Evolutionary conservation across 2,888 invertebrate species (phyloP).

Genomic region (Carabus problematicus): DNA sequence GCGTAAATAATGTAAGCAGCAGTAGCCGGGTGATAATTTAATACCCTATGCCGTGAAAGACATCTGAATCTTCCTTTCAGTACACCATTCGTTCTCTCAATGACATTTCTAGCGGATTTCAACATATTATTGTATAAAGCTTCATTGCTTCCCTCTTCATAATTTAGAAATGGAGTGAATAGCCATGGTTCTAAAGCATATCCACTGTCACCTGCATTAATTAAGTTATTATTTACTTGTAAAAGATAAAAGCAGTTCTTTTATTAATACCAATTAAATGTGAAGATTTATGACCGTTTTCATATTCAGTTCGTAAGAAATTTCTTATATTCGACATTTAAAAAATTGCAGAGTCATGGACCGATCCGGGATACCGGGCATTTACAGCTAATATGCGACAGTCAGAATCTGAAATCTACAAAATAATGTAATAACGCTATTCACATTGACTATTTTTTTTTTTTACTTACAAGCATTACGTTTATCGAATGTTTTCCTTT

Average conservation of each 20-base stretch:
- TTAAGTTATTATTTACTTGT: no score
- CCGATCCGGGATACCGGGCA: background rate
- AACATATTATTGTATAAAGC: slow-evolving; percentile 16
- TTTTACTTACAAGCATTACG: slow-evolving; percentile 12
- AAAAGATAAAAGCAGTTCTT: no score
- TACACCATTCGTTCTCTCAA: background rate
- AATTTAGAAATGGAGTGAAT: slow-evolving; percentile 19
- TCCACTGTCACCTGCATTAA: background rate
- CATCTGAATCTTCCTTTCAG: background rate
- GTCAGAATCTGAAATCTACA: slow-evolving; percentile 27
- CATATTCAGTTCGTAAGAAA: background rate
- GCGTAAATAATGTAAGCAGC: slow-evolving; percentile 15
- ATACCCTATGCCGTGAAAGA: background rate
- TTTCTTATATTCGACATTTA: background rate
- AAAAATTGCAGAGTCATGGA: slow-evolving; percentile 8
- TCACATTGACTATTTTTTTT: background rate
- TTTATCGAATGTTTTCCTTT: slow-evolving; percentile 42
- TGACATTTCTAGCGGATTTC: background rate
- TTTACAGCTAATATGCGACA: background rate
- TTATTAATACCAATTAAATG: slow-evolving; percentile 14
- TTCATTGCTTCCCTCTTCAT: slow-evolving; percentile 9
- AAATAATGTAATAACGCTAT: background rate
- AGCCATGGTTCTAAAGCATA: slow-evolving; percentile 33
- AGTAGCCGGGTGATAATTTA: slow-evolving; percentile 16
- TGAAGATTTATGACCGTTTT: background rate